A percentile compares a stretch with the other conserved stretches of the same genome.
phyloP scores from a whole-genome alignment of 2,888 invertebrate species.

The Dynastes hyllus region DNA sequence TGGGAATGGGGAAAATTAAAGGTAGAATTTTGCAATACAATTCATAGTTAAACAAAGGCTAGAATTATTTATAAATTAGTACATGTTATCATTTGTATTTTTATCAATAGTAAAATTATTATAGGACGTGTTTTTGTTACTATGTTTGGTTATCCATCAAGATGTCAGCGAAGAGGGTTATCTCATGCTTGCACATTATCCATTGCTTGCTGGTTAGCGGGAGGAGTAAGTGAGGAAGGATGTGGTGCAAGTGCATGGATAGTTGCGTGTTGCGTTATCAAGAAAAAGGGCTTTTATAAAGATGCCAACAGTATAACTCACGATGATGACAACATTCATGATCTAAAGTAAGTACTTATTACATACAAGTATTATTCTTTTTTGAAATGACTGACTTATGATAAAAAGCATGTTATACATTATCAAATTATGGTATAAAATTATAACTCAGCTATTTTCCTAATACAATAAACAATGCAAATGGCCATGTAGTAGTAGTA shows the following conservation, averaged over 20 bases:
- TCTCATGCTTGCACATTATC: conserved; percentile 81
- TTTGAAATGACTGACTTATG: no score
- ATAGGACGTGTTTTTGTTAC: conserved; percentile 74
- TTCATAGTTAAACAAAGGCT: not conserved
- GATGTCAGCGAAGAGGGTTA: conserved; percentile 75
- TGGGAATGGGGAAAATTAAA: no score
- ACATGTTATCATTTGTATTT: not conserved
- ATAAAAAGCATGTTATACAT: no score
- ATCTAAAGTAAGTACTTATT: conserved; percentile 58
- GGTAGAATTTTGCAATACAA: not conserved
- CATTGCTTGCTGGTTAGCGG: conserved; percentile 84
- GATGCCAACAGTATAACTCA: conserved; percentile 34
- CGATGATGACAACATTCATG: conserved; percentile 54
- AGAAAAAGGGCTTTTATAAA: conserved; percentile 59
- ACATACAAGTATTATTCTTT: not conserved
- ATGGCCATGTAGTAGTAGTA: no score
- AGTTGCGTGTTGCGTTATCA: conserved; percentile 80
- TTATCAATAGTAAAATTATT: conserved; percentile 23
- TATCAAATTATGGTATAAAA: no score
- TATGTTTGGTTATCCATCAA: conserved; percentile 75
- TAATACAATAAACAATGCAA: no score
- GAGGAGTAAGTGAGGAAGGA: conserved; percentile 79
- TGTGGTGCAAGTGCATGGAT: conserved; percentile 82
- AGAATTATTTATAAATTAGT: not conserved
- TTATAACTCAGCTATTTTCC: no score